Evolutionary conservation across 2,888 invertebrate species (phyloP).

Genomic region (Lacanobia oleracea): DNA sequence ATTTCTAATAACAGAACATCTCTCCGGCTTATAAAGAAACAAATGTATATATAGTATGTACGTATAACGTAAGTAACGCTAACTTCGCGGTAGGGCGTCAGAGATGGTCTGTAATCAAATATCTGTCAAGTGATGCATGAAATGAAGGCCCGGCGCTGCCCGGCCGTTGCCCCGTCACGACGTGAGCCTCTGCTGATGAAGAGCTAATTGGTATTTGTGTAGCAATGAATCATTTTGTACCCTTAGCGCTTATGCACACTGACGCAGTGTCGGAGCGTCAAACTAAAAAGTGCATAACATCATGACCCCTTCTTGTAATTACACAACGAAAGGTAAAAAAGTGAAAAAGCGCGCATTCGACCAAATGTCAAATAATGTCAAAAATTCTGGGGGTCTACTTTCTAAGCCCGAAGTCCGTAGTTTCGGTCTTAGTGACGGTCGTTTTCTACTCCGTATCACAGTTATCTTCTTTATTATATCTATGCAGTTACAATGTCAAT

Average conservation of each 20-base stretch:
- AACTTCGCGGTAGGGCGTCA: slow-evolving; percentile 72
- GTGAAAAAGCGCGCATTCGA: background rate
- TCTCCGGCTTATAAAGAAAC: slow-evolving; percentile 10
- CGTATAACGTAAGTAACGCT: slow-evolving; percentile 21
- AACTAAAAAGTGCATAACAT: background rate
- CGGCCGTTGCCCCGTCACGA: slow-evolving; percentile 80
- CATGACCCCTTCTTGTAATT: background rate
- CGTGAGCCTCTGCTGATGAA: slow-evolving; percentile 67
- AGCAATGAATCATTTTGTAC: slow-evolving; percentile 11
- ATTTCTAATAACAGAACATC: background rate
- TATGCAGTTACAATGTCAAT: no score
- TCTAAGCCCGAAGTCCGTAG: no score
- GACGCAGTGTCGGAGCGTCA: background rate
- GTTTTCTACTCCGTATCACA: no score
- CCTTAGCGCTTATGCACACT: background rate
- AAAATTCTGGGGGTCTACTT: background rate
- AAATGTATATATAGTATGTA: background rate
- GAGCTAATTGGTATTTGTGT: slow-evolving; percentile 55
- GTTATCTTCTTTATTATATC: no score
- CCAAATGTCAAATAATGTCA: background rate
- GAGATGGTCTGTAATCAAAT: slow-evolving; percentile 81
- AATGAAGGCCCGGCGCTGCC: slow-evolving; percentile 77
- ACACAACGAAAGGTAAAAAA: background rate
- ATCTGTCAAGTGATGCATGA: slow-evolving; percentile 87
- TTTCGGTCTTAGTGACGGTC: no score